Percentiles rank a stretch among this genome's conserved stretches.
Evolutionary conservation across 2,888 invertebrate species (phyloP).

Genomic region (Hymenopus coronatus): DNA sequence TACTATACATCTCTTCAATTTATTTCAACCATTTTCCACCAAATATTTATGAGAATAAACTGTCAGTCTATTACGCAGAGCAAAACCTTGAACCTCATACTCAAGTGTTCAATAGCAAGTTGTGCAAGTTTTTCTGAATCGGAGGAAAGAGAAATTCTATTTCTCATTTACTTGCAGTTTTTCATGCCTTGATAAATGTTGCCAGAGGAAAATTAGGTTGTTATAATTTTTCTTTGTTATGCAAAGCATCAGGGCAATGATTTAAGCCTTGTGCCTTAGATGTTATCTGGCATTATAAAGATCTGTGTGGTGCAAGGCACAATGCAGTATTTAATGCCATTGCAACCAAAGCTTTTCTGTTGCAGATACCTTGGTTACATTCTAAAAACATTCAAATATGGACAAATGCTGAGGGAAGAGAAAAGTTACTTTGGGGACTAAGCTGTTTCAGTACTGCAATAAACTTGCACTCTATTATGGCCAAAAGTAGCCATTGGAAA

Average conservation of each 20-base stretch:
- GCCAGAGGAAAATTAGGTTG: neutral
- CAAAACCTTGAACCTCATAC: neutral
- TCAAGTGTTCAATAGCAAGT: neutral
- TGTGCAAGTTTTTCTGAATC: neutral
- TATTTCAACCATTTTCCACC: slow-evolving; percentile 13
- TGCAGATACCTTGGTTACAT: neutral
- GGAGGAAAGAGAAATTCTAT: neutral
- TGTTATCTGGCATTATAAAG: neutral
- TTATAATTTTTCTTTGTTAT: neutral
- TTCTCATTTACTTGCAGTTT: neutral
- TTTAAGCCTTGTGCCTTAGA: neutral
- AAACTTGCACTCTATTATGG: neutral
- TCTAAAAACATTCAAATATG: neutral
- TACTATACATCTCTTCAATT: neutral
- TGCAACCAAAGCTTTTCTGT: neutral
- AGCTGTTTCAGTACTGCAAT: neutral
- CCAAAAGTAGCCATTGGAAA: too few relatives aligned
- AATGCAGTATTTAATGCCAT: neutral
- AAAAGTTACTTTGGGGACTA: neutral
- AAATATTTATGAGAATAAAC: slow-evolving; percentile 6
- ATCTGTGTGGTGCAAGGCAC: slow-evolving; percentile 14
- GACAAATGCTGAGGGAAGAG: neutral
- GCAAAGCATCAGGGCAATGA: neutral
- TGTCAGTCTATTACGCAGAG: neutral
- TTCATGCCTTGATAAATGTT: neutral